Base-by-base conservation (phyloP, 2,888 invertebrate genomes). In the Enchytraeus crypticus region DNA sequence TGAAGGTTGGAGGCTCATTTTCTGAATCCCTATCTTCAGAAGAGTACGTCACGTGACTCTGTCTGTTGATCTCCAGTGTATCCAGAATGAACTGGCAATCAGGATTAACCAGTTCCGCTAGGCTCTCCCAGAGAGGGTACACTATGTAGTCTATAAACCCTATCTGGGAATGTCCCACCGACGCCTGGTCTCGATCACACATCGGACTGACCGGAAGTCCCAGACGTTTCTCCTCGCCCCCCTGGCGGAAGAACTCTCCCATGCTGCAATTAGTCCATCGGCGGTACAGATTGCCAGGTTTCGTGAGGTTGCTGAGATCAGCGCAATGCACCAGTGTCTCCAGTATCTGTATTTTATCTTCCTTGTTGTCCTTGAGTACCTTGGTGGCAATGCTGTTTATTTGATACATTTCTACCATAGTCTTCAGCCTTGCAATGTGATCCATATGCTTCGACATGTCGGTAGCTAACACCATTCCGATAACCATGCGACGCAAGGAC, bases 111-210 rank as follows among this genome's bases (percentile, higher is more conserved):
- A 98, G 84, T 80, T 98, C 97, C 18, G 93, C 96, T 98, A 98
- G 98, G 57, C 97, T 97, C 81, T 98, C 98, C 93, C 96, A 99
- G 65, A 99, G 83, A 2, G 98, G 98, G 82, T 98, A 97, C 46
- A 97, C 97, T 78, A 98, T 98, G 82, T 96, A 98, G 83, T 98
- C 97, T 79, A 98, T 98, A 81, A 98, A 98, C 72, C 96, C 96
- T 78, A 98, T 95, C 85, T 86, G 75, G 2, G 69, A 63, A 83
- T 97, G 97, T 82, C 97, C 97, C 77, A 98, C 89, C 43, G 95
- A 95, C 55, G 96, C 89, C 76, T 90, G 93, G 76, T 89, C 89
- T 71, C 96, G 85, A 81, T 98, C 97, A 81, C 98, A 98, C 97
- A 98, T 98, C 26, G 98, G 96, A 79, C 93, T 93, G 70, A 98